These are phyloP conservation scores for Heliconius himera DNA, from an alignment of 1,140 invertebrate species.

Conservation along the genomic window DNA sequence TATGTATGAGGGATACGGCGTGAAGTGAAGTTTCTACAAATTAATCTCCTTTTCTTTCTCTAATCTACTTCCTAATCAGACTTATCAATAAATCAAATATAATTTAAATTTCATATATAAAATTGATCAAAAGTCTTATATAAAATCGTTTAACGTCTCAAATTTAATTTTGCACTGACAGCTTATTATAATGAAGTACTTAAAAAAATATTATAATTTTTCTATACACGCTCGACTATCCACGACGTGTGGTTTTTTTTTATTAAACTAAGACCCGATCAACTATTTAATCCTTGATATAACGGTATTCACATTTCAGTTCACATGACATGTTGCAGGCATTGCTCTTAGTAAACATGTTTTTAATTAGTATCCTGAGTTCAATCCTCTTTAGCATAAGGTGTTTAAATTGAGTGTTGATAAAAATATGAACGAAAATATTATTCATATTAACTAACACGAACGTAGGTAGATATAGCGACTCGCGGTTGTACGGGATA, in stretches of 20 bases:
- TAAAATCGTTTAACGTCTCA: not conserved
- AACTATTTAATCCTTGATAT: constrained; percentile 1
- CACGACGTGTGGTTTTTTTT: not conserved
- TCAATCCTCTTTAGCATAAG: not conserved
- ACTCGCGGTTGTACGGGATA: too few relatives aligned
- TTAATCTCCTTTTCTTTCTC: too few relatives aligned
- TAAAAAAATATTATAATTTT: constrained; percentile 9
- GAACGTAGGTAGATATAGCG: too few relatives aligned
- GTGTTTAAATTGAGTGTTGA: not conserved
- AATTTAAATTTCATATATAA: too few relatives aligned
- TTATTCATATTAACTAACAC: too few relatives aligned
- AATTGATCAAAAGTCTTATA: not conserved
- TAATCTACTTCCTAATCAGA: too few relatives aligned
- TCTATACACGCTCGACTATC: not conserved
- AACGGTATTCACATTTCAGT: constrained; percentile 8
- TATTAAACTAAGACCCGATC: not conserved
- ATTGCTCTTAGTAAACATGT: constrained; percentile 2
- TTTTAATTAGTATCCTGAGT: not conserved
- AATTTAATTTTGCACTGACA: not conserved
- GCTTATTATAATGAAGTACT: not conserved
- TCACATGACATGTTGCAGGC: constrained; percentile 6
- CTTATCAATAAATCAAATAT: too few relatives aligned
- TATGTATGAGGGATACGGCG: not conserved
- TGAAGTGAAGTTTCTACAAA: not conserved
- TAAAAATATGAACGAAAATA: too few relatives aligned